Evolutionary conservation across 2,113 vertebrate genomes (phyloP).

Genomic region (Mastomys natalensis): DNA sequence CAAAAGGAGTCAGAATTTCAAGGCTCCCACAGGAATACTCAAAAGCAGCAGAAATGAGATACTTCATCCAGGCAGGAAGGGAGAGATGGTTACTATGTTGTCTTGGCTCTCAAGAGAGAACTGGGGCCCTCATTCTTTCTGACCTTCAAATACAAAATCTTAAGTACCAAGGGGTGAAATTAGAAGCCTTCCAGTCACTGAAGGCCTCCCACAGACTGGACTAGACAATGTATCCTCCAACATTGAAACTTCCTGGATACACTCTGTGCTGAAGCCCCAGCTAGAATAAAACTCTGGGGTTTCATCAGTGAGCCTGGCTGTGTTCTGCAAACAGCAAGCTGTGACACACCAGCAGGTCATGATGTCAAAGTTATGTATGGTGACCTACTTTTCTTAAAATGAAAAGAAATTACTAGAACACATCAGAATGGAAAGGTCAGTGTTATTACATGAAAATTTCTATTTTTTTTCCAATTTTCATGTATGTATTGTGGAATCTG

Average conservation of each 20-base stretch:
- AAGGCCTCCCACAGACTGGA: background rate
- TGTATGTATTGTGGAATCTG: background rate
- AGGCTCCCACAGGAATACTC: background rate
- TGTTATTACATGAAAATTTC: background rate
- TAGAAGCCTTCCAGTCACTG: background rate
- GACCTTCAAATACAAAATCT: constrained; percentile 44
- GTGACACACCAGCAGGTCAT: background rate
- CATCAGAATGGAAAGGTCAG: background rate
- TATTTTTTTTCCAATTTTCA: background rate
- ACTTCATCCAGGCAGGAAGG: background rate
- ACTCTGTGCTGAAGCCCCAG: too few relatives aligned
- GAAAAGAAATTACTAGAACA: background rate
- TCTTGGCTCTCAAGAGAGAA: background rate
- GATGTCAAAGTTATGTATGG: background rate
- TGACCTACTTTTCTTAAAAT: background rate
- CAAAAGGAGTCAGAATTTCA: background rate
- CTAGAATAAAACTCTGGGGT: background rate
- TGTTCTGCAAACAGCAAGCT: constrained; percentile 1
- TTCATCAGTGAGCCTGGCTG: background rate
- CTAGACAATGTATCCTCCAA: background rate
- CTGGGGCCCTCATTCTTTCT: background rate
- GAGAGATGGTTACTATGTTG: background rate
- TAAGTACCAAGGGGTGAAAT: background rate
- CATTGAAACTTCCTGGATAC: background rate
- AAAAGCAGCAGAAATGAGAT: background rate